These are phyloP conservation scores for Thereva unica DNA, from an alignment of 2,888 invertebrate species.

Conservation along the genomic window DNA sequence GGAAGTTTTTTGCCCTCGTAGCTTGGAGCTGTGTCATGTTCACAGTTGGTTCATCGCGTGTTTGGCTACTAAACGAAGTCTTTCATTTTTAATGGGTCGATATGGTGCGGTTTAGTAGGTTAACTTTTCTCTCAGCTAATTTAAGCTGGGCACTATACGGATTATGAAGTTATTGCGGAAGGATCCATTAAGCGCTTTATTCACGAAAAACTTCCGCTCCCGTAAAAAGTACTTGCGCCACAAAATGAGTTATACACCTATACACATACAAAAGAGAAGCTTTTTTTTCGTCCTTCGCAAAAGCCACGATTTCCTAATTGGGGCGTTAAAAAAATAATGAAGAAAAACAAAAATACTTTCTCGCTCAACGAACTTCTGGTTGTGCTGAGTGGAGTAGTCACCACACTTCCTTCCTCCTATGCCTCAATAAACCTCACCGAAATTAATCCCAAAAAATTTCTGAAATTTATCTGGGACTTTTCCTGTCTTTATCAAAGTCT, in stretches of 20 bases:
- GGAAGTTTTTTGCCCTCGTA: conserved; percentile 3
- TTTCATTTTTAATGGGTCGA: conserved; percentile 30
- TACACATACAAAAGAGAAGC: no score
- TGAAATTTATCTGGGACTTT: no score
- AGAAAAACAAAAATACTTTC: no score
- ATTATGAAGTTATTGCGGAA: conserved; percentile 27
- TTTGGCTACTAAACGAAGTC: conserved; percentile 12
- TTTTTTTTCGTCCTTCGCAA: no score
- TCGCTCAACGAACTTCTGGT: no score
- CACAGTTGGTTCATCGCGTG: conserved; percentile 28
- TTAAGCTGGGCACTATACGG: conserved; percentile 11
- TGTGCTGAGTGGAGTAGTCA: no score
- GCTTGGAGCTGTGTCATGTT: conserved; percentile 10
- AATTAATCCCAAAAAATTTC: no score
- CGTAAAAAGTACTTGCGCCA: conserved; percentile 11
- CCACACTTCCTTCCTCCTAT: no score
- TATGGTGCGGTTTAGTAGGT: conserved; percentile 25
- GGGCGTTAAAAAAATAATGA: no score
- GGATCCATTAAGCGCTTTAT: conserved; percentile 30
- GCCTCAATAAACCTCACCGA: no score
- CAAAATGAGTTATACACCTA: conserved; percentile 1
- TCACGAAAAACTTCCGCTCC: conserved; percentile 10
- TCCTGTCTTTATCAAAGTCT: no score
- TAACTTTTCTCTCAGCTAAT: conserved; percentile 31
- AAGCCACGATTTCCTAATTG: no score